Evolutionary conservation across 2,888 invertebrate species (phyloP), one percentile per base, ranked within the genome.

Genomic region (Brachycybe producta): DNA sequence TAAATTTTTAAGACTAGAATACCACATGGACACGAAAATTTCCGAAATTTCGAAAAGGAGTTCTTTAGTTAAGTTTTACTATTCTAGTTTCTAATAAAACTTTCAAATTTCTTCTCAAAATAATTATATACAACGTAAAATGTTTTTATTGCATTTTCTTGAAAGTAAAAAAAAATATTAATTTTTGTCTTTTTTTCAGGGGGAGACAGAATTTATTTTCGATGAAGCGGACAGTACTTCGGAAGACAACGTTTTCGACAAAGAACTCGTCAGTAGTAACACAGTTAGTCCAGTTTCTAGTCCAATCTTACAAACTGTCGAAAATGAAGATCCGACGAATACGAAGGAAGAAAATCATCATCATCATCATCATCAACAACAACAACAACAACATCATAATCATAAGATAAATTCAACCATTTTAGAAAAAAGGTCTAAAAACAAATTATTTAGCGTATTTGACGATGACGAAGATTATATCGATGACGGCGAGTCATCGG

Each of bases 391-490:
- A 11, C n/a, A 11, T n/a, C 11, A n/a, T n/a, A 32, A 32, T n/a
- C 11, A 32, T n/a, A n/a, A 32, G 11, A 32, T n/a, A n/a, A 11
- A 32, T 32, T n/a, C 32, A n/a, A 11, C n/a, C 11, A 11, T 32
- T 11, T 11, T 13, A 8, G 39, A 11, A 11, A 39, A 11, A 8
- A 11, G 17, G 17, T n/a, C n/a, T n/a, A n/a, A n/a, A n/a, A 15
- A 8, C 8, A 8, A 39, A 15, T 8, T 13, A 8, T 11, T 39
- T 24, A 24, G 28, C 17, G 8, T 43, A 13, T 47, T 38, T 13
- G 53, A 53, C 34, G 55, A 55, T 32, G 55, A 55, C 35, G 55
- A 55, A 35, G 52, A 54, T 27, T 55, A 52, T 36, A 35, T 46
- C 15, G 55, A 55, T 27, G 53, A 55, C 27, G 53, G 46, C n/a